Evolutionary conservation across 2,113 vertebrate species (phyloP).

Genomic region (Hyperopisus bebe): DNA sequence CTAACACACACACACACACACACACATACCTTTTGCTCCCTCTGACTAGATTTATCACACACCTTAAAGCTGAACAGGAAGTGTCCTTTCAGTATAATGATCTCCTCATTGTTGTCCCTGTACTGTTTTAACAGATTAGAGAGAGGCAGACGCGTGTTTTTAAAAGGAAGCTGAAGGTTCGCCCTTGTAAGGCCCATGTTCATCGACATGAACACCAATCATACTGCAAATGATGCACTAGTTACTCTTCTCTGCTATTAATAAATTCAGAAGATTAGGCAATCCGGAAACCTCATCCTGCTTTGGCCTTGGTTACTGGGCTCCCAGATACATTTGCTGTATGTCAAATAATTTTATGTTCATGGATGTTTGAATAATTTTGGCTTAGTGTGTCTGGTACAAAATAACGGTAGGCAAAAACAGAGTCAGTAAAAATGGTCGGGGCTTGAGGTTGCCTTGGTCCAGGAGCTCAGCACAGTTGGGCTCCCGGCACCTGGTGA

Average conservation of each 20-base stretch:
- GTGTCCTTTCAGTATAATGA: neutral
- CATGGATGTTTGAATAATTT: neutral
- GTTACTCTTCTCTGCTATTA: neutral
- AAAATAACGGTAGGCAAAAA: neutral
- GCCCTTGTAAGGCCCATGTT: neutral
- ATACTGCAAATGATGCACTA: neutral
- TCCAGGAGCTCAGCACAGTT: too few relatives aligned
- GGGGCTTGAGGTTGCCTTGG: neutral
- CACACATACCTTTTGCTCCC: neutral
- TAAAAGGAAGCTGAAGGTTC: neutral
- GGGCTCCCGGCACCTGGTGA: neutral
- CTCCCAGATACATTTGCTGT: neutral
- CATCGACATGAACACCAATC: neutral
- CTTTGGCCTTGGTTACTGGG: neutral
- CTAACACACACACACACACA: neutral
- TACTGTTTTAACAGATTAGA: neutral
- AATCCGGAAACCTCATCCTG: neutral
- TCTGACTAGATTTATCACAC: neutral
- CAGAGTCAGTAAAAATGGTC: neutral
- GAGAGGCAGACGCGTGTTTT: neutral
- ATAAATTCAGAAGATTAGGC: neutral
- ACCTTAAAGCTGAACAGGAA: neutral
- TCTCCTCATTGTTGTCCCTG: neutral
- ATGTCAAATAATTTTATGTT: neutral
- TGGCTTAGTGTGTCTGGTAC: neutral